A percentile compares a stretch with the other conserved stretches of the same genome.
Conservation (phyloP, 2,113 vertebrate genomes). For the Columba livia region DNA sequence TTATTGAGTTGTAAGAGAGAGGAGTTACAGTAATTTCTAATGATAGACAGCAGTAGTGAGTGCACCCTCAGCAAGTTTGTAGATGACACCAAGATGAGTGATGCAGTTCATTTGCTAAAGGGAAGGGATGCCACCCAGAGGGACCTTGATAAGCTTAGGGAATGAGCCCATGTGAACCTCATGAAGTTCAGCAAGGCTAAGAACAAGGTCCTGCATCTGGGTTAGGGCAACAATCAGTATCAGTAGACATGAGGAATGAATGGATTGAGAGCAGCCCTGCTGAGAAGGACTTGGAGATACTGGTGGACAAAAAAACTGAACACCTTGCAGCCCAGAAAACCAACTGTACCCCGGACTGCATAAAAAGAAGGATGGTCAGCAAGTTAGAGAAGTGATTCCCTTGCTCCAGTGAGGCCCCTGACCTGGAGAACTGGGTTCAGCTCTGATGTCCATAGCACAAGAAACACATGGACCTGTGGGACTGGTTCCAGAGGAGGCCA, state of each 20-base stretch:
- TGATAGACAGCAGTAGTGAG: rapidly evolving
- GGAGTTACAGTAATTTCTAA: not conserved
- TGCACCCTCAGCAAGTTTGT: not conserved
- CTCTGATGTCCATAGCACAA: not conserved
- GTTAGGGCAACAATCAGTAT: not conserved
- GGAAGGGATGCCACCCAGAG: not conserved
- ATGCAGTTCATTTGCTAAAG: rapidly evolving
- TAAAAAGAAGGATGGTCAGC: not conserved
- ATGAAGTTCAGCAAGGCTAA: not conserved
- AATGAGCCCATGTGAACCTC: rapidly evolving
- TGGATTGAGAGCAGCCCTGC: not conserved
- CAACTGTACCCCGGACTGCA: not conserved
- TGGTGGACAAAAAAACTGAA: not conserved
- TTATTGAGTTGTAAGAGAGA: not conserved
- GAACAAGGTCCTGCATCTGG: not conserved
- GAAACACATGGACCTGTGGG: rapidly evolving
- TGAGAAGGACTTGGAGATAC: rapidly evolving
- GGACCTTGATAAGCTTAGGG: not conserved
- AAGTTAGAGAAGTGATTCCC: rapidly evolving
- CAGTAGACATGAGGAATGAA: not conserved
- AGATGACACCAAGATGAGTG: rapidly evolving
- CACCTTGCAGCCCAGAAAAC: rapidly evolving
- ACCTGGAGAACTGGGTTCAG: not conserved
- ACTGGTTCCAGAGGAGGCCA: not conserved
- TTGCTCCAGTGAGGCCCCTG: not conserved